Base-by-base conservation (phyloP, 2,113 vertebrate species). In the Cottus gobio region DNA sequence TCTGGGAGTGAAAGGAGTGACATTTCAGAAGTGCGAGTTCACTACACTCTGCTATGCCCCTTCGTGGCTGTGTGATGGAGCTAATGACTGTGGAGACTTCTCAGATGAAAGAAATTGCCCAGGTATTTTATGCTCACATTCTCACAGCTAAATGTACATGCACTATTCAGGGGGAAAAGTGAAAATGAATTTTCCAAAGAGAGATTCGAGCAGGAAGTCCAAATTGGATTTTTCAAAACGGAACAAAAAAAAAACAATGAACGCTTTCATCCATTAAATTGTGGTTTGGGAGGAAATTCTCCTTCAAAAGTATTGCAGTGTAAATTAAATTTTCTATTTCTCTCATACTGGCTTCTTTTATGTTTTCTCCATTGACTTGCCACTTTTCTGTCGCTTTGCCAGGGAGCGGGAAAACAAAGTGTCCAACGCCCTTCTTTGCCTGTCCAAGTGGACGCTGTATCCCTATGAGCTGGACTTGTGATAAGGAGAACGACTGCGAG, bases 391-490 rank as follows among this genome's bases (percentile, higher is more conserved):
- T 69, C 61, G 2, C 12, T 69, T 57, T 71, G 15, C 65, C 48
- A 94, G 93, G 88, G 66, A 86, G 84, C 30, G 86, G 82, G 39
- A 92, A 87, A 80, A 83, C 84, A 54, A 93, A 92, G 73, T 94
- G 92, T 62, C 85, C 89, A 0, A 64, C 89, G 0, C 80, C 87
- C 31, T 98, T 96, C 93, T 99, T 99, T 0, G 95, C 97, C 56
- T 99, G 98, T 83, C 97, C 96, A 0, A 98, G 96, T 0, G 97
- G 97, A 16, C 97, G 96, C 48, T 99, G 98, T 87, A 99, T 99
- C 88, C 98, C 98, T 42, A 96, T 96, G 97, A 97, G 96, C 81
- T 99, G 98, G 98, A 98, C 97, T 0, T 99, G 98, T 0, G 98
- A 99, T 88, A 97, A 97, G 72, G 98, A 99, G 87, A 95, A 96